Evolutionary conservation across 1,140 invertebrate genomes (phyloP).

Genomic region (Lordiphosa clarofinis): DNA sequence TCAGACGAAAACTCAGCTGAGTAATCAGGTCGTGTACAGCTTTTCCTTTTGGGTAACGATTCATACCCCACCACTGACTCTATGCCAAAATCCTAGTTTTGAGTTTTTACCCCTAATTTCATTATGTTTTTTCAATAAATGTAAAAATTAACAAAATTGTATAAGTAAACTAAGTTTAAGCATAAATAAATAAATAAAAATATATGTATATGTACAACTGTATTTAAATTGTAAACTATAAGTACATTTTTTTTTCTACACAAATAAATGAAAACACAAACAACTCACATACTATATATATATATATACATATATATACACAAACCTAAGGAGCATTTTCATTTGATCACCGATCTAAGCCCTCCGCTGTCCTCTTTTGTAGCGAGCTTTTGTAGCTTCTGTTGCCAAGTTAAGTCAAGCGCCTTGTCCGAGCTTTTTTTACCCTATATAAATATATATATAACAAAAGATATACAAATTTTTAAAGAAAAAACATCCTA

Average conservation of each 20-base stretch:
- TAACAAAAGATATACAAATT: conserved; percentile 31
- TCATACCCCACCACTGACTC: too few relatives aligned
- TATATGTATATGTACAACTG: too few relatives aligned
- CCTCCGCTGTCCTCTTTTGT: background rate
- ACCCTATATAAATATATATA: conserved; percentile 42
- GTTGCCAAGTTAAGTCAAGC: conserved; percentile 63
- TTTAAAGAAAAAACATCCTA: conserved; percentile 19
- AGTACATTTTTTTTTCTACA: too few relatives aligned
- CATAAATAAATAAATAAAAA: too few relatives aligned
- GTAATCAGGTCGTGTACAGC: too few relatives aligned
- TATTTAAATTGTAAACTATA: too few relatives aligned
- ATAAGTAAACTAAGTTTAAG: too few relatives aligned
- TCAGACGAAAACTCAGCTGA: too few relatives aligned
- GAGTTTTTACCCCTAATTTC: too few relatives aligned
- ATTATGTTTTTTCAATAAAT: conserved; percentile 14
- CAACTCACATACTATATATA: background rate
- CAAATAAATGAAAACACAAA: conserved; percentile 1
- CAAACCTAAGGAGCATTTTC: conserved; percentile 22
- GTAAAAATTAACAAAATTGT: conserved; percentile 20
- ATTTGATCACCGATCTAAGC: conserved; percentile 7
- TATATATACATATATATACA: conserved; percentile 45
- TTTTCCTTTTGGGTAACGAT: too few relatives aligned
- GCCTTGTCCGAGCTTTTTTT: conserved; percentile 72
- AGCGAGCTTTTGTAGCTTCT: conserved; percentile 66
- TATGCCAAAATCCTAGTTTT: too few relatives aligned